A percentile compares a stretch with the other conserved stretches of the same genome.
Conservation (phyloP, 92 coral and sea anemone genomes). For the Zoanthus sociatus region DNA sequence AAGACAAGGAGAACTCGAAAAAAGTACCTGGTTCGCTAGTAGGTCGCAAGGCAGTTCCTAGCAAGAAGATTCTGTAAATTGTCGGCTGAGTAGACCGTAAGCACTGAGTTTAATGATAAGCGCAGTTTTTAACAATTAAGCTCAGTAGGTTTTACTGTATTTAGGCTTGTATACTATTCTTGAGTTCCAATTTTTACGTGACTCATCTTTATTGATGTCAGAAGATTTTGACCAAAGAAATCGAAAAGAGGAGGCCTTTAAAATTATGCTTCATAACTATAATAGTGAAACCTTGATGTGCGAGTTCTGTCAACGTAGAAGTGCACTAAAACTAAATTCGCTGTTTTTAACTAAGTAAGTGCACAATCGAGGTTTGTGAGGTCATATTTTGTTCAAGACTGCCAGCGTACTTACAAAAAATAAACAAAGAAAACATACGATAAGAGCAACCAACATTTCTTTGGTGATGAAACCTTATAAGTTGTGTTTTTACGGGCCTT, state of each 20-base stretch:
- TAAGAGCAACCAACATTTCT: slow-evolving; percentile 17
- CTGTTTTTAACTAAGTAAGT: background rate
- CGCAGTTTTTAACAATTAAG: background rate
- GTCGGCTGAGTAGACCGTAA: background rate
- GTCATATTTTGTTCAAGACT: too few species aligned
- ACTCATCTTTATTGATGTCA: background rate
- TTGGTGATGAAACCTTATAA: slow-evolving; percentile 23
- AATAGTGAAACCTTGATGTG: too few species aligned
- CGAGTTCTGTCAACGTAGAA: background rate
- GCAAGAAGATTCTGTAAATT: too few species aligned
- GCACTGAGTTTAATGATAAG: background rate
- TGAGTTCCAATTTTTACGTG: background rate
- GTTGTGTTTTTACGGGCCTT: slow-evolving; percentile 9
- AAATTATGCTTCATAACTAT: too few species aligned
- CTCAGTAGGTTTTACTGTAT: background rate
- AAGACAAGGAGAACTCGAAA: too few species aligned
- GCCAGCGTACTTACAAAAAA: slow-evolving; percentile 9
- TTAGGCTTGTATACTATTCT: background rate
- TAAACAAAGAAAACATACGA: slow-evolving; percentile 19
- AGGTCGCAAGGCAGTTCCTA: too few species aligned
- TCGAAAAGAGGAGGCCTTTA: background rate
- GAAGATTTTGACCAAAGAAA: background rate
- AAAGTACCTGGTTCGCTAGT: too few species aligned
- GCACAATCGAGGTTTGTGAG: background rate
- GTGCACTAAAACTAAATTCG: background rate